phyloP scores from a whole-genome alignment of 2,888 invertebrate species.

The Drosophila algonquin region DNA sequence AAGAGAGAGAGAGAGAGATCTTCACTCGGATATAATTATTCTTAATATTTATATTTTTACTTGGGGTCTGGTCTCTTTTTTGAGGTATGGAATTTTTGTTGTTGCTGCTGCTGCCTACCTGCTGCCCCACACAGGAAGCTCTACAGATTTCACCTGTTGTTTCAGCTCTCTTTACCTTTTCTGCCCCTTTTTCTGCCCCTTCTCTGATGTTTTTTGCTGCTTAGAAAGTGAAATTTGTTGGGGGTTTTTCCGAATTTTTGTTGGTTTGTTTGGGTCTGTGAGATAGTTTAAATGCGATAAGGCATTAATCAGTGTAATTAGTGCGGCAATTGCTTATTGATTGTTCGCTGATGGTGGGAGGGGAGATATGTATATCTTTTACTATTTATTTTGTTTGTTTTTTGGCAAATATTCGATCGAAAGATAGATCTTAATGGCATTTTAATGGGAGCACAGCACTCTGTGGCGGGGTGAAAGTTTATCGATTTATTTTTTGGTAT shows the following conservation, averaged over 20 bases:
- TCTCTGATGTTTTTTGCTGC: constrained; percentile 32
- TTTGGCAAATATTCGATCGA: constrained; percentile 29
- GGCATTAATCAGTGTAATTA: constrained; percentile 69
- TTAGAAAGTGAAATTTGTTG: constrained; percentile 70
- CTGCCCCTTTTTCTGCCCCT: neutral
- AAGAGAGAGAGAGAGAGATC: neutral
- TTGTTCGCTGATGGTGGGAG: constrained; percentile 22
- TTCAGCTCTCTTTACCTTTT: constrained; percentile 19
- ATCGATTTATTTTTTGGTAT: constrained; percentile 45
- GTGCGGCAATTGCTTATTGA: constrained; percentile 59
- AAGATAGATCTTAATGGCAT: constrained; percentile 47
- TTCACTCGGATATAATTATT: constrained; percentile 68
- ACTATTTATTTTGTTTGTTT: neutral
- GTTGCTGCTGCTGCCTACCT: constrained; percentile 1
- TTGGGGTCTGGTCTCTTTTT: constrained; percentile 1
- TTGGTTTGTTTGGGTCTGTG: constrained; percentile 12
- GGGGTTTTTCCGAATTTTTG: constrained; percentile 11
- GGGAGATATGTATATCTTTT: constrained; percentile 7
- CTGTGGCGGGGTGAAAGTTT: constrained; percentile 41
- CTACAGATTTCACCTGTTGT: constrained; percentile 72
- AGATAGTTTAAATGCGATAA: constrained; percentile 49
- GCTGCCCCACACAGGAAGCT: constrained; percentile 64
- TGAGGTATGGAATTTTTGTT: constrained; percentile 24
- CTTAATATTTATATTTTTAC: constrained; percentile 64
- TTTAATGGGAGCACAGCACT: constrained; percentile 51